Conservation (phyloP, 2,797 vertebrate species). For the Microhierax caerulescens region DNA sequence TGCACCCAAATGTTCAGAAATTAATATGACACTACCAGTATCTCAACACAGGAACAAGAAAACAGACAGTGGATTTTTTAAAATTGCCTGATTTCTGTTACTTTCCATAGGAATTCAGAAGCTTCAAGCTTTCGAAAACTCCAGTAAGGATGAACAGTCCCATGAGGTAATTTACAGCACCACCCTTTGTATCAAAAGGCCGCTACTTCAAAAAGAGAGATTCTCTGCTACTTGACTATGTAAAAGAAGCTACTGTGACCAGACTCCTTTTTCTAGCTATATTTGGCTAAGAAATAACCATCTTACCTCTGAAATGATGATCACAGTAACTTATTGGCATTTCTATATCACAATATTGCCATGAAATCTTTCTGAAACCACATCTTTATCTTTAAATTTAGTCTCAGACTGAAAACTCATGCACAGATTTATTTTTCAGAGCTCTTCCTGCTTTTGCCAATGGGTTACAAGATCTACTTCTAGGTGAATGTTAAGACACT, state of each 20-base stretch:
- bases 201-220: background rate
- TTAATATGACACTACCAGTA: background rate
- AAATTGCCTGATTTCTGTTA: background rate
- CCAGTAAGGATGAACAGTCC: background rate
- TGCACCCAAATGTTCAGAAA: background rate
- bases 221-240: background rate
- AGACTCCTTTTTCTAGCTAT: background rate
- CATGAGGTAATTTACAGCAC: background rate
- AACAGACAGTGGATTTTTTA: background rate
- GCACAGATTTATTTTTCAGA: background rate
- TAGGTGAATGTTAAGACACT: background rate
- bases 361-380: background rate
- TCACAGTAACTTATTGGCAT: background rate
- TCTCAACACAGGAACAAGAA: background rate
- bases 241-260: background rate
- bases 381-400: background rate
- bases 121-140: background rate
- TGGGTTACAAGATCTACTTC: background rate
- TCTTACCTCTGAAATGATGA: background rate
- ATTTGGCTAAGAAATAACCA: background rate
- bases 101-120: background rate
- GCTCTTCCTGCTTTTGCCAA: background rate
- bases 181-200: background rate
- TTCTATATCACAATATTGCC: background rate
- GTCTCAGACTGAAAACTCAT: background rate